Percentiles rank a stretch among this genome's conserved stretches.
These are phyloP conservation scores for Phalloptychus januarius DNA, from an alignment of 2,797 vertebrate species.

Conservation along the genomic window DNA sequence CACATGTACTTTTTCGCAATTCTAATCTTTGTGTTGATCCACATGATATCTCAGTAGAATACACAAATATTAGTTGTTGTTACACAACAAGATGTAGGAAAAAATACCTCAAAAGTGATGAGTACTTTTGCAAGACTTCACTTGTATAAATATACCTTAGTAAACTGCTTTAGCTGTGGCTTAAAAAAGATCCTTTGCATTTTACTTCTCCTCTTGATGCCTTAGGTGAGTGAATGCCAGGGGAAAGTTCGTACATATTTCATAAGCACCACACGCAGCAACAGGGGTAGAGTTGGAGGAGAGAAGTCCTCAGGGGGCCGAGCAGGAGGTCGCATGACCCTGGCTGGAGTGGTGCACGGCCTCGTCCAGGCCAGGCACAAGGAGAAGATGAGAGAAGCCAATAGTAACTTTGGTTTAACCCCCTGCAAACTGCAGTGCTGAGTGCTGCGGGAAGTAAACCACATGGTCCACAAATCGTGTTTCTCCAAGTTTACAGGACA, in stretches of 20 bases:
- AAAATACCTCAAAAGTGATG: neutral
- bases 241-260: conserved; percentile 83
- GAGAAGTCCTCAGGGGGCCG: conserved; percentile 23
- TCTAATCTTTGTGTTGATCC: neutral
- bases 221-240: conserved; percentile 76
- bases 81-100: neutral
- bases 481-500: conserved; percentile 27
- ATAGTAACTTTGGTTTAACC: conserved; percentile 59
- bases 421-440: conserved; percentile 45
- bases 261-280: conserved; percentile 74
- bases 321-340: conserved; percentile 65
- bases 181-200: neutral
- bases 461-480: conserved; percentile 11
- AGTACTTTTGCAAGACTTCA: neutral
- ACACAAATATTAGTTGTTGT: neutral
- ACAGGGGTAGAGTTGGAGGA: conserved; percentile 29
- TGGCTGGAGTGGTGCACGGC: conserved; percentile 77
- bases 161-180: neutral
- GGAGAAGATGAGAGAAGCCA: conserved; percentile 74
- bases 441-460: conserved; percentile 7
- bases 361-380: conserved; percentile 78
- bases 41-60: neutral
- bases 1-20: neutral
- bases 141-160: neutral
- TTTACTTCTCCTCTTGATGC: neutral